Conservation (phyloP, 2,797 vertebrate species). For the Pseudopleuronectes americanus region DNA sequence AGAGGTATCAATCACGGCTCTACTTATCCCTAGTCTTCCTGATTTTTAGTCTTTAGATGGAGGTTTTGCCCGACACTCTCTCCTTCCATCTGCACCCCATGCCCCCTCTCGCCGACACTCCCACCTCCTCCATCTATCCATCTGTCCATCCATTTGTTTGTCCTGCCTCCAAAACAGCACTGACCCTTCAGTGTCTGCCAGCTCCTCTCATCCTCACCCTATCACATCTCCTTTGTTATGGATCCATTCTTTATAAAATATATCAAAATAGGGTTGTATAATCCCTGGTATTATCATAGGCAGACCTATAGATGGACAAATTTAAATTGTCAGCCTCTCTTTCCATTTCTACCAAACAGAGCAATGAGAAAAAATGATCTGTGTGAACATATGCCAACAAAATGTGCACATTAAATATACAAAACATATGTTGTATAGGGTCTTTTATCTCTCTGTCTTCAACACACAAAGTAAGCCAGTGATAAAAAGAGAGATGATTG, state of each 20-base stretch:
- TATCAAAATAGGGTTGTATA: constrained; percentile 15
- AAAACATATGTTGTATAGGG: background rate
- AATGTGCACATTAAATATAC: constrained; percentile 3
- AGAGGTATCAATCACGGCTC: constrained; percentile 71
- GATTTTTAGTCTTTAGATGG: constrained; percentile 53
- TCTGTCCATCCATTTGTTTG: constrained; percentile 65
- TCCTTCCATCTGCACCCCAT: constrained; percentile 27
- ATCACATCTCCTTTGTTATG: constrained; percentile 53
- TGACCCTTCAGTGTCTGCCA: constrained; percentile 52
- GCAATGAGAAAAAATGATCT: background rate
- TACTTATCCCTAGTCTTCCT: constrained; percentile 48
- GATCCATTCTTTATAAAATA: constrained; percentile 15
- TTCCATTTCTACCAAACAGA: background rate
- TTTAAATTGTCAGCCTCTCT: constrained; percentile 20
- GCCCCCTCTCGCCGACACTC: constrained; percentile 46
- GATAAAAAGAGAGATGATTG: constrained; percentile 34
- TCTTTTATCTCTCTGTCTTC: constrained; percentile 24
- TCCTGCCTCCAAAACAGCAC: constrained; percentile 71
- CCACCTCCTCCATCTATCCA: constrained; percentile 57
- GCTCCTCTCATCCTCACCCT: constrained; percentile 42
- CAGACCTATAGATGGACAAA: constrained; percentile 4
- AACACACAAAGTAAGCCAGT: constrained; percentile 59
- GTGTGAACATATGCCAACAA: background rate
- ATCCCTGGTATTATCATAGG: constrained; percentile 12
- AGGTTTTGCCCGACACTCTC: constrained; percentile 39